A percentile compares a stretch with the other conserved stretches of the same genome.
Conservation (phyloP, 2,113 vertebrate species). For the Campylomormyrus numenius region DNA sequence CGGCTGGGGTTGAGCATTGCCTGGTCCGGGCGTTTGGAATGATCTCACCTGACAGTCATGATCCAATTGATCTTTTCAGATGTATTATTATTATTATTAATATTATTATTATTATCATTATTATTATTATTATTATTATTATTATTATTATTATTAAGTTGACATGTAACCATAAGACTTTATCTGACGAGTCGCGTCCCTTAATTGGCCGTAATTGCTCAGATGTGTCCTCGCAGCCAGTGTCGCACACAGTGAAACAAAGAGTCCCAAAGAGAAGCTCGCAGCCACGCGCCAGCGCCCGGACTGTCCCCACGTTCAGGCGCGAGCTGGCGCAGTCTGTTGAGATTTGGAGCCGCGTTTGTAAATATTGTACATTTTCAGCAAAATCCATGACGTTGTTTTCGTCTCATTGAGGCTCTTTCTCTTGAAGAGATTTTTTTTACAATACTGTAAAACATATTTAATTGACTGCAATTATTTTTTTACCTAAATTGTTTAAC, state of each 20-base stretch:
- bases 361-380: constrained; percentile 28
- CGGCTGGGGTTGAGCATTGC: constrained; percentile 50
- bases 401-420: constrained; percentile 18
- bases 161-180: background rate
- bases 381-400: background rate
- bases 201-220: background rate
- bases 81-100: background rate
- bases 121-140: background rate
- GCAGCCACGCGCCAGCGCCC: constrained; percentile 2
- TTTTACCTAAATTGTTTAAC: constrained; percentile 24
- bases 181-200: background rate
- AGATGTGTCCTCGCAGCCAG: background rate
- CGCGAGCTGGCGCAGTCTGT: background rate
- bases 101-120: constrained; percentile 5
- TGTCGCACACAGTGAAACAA: constrained; percentile 2
- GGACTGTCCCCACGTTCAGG: background rate
- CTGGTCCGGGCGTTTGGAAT: background rate
- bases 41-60: background rate
- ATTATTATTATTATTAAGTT: background rate
- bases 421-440: constrained; percentile 17
- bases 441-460: constrained; percentile 17
- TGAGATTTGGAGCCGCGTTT: background rate
- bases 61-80: background rate
- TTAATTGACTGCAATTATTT: constrained; percentile 24
- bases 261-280: constrained; percentile 1